Evolutionary conservation across 1,140 invertebrate genomes (phyloP).

Genomic region (Eupristina koningsbergeri): DNA sequence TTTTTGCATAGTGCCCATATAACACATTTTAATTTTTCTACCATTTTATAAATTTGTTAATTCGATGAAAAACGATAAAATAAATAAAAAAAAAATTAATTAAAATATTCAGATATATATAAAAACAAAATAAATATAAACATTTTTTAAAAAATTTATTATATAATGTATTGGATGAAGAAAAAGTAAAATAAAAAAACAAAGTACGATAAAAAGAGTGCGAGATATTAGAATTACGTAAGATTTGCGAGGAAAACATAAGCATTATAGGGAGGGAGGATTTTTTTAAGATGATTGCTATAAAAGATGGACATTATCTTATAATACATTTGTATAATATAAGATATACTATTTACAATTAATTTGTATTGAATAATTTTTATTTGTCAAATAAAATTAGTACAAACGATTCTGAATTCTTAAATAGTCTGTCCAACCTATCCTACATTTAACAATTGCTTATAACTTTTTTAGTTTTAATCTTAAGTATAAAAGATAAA

Average conservation of each 20-base stretch:
- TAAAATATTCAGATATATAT: slow-evolving; percentile 26
- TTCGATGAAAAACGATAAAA: slow-evolving; percentile 14
- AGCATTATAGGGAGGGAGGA: slow-evolving; percentile 53
- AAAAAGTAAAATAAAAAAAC: slow-evolving; percentile 31
- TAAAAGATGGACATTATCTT: slow-evolving; percentile 56
- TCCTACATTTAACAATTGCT: neutral
- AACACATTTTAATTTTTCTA: slow-evolving; percentile 45
- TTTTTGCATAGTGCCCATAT: slow-evolving; percentile 8
- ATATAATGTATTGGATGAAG: slow-evolving; percentile 35
- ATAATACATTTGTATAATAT: slow-evolving; percentile 63
- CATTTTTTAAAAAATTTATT: slow-evolving; percentile 36
- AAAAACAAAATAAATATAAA: slow-evolving; percentile 31
- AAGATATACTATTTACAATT: slow-evolving; percentile 69
- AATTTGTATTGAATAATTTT: slow-evolving; percentile 69
- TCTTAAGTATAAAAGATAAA: no score
- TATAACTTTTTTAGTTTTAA: no score
- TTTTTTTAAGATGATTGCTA: slow-evolving; percentile 49
- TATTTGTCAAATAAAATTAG: slow-evolving; percentile 71
- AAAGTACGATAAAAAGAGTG: slow-evolving; percentile 34
- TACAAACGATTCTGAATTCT: slow-evolving; percentile 61
- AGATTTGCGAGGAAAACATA: slow-evolving; percentile 43
- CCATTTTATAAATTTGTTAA: slow-evolving; percentile 36
- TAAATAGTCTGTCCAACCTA: neutral
- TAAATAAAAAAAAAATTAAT: slow-evolving; percentile 9
- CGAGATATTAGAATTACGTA: slow-evolving; percentile 36